Evolutionary conservation across 37 sponge, comb jelly and placozoan species (phyloP).

Genomic region (Ianthella basta): DNA sequence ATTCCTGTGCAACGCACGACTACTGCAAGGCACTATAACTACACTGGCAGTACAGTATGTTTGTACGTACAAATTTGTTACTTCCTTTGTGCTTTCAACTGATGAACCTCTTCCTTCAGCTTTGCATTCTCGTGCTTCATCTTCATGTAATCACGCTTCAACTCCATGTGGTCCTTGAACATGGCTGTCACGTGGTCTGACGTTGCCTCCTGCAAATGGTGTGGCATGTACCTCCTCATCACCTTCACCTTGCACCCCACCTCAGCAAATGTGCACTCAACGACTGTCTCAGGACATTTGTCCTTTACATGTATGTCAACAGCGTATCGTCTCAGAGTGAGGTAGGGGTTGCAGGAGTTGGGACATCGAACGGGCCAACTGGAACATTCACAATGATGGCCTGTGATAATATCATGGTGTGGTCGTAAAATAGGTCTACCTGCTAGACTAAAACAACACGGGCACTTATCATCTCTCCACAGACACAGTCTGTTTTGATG

Average conservation of each 20-base stretch:
- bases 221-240: neutral
- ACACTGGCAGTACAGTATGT: too few species aligned
- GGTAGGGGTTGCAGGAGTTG: neutral
- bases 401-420: neutral
- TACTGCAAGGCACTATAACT: too few species aligned
- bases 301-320: neutral
- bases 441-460: too few species aligned
- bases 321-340: neutral
- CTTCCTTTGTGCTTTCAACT: too few species aligned
- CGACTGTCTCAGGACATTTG: neutral
- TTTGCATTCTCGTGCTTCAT: too few species aligned
- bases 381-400: neutral
- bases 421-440: too few species aligned
- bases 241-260: neutral
- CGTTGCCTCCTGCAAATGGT: neutral
- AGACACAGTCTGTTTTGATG: too few species aligned
- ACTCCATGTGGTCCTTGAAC: neutral
- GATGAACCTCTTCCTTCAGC: neutral
- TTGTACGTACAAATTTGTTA: too few species aligned
- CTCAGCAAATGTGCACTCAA: neutral
- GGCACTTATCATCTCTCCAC: too few species aligned
- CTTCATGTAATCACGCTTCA: neutral
- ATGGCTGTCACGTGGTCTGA: neutral
- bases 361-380: conserved; percentile 8
- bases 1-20: too few species aligned